These are phyloP conservation scores for Gila orcuttii DNA, from an alignment of 2,113 vertebrate genomes.

Conservation along the genomic window DNA sequence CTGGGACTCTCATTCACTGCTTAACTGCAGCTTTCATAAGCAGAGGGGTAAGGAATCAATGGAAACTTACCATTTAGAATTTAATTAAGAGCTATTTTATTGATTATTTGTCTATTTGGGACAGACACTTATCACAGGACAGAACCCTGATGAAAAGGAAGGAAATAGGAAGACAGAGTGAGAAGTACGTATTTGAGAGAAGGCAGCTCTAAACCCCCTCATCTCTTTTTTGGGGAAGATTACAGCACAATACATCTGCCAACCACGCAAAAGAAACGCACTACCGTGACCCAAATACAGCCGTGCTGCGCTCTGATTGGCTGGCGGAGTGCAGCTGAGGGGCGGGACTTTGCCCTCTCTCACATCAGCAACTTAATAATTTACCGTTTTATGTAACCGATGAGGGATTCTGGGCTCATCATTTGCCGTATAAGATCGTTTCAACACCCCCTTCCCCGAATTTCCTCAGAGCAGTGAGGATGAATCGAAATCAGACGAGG, in stretches of 20 bases:
- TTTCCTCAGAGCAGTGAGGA: neutral
- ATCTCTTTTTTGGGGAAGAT: constrained; percentile 57
- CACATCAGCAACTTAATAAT: constrained; percentile 70
- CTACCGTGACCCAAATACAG: constrained; percentile 79
- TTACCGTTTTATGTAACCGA: constrained; percentile 70
- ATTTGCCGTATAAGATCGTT: constrained; percentile 32
- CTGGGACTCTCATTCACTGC: constrained; percentile 39
- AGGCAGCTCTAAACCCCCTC: constrained; percentile 7
- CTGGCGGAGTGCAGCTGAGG: constrained; percentile 59
- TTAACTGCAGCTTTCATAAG: constrained; percentile 40
- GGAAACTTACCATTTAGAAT: constrained; percentile 29
- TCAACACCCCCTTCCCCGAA: neutral
- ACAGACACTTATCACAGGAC: neutral
- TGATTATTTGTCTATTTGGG: constrained; percentile 25
- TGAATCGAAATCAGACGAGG: neutral
- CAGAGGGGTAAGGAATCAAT: constrained; percentile 50
- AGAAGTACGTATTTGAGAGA: neutral
- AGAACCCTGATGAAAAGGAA: neutral
- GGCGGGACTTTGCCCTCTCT: constrained; percentile 35
- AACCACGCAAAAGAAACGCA: constrained; percentile 71
- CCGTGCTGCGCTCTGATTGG: constrained; percentile 67
- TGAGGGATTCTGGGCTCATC: constrained; percentile 49
- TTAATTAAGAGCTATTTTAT: constrained; percentile 47
- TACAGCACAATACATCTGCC: constrained; percentile 73
- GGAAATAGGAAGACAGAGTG: neutral